Base-by-base conservation (phyloP, 1,140 invertebrate genomes). In the Zaprionus tsacasi region DNA sequence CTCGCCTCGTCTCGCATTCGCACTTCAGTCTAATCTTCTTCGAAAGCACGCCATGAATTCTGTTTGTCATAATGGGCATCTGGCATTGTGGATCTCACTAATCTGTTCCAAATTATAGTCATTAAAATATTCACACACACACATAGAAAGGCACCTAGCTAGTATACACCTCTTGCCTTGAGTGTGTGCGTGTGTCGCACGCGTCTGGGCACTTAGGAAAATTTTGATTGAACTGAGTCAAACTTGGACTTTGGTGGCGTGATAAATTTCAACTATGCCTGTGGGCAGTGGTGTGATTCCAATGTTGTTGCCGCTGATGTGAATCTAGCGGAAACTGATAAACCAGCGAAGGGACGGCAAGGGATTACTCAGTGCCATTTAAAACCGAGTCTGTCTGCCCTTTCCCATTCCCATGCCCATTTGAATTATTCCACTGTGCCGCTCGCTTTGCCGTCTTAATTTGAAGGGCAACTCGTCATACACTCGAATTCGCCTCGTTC, bases 221-320 rank as follows among this genome's bases (percentile, higher is more conserved):
- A 72, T 73, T 86, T 61, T 63, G 48, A 60, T 60, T 58, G 55
- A 60, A 67, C 64, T 86, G 68, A 79, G 70, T 81, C 82, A 85
- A 82, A 86, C 78, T 77, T 86, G 82, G 75, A 59, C 64, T 45
- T 45, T 60, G 65, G 82, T 87, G 82, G 82, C 79, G 82, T 86
- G 82, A 86, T 79, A 80, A 86, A 81, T 10, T 40, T 55, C 7
- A n/a, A 45, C 40, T 45, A n/a, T 15, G 6, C 40, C 45, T 50
- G 27, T 30, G 27, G 3, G 27, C n/a, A 15, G 45, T 50, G 45
- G 45, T 50, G 45, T 50, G 45, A 50, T 50, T 50, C 17, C 17
- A 10, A 50, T 11, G 21, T 10, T 10, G 17, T 5, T 12, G 21
- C 17, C 17, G 17, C 11, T 12, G 45, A 50, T 50, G 45, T 10